Percentiles rank a stretch among this genome's conserved stretches.
phyloP scores from a whole-genome alignment of 2,888 invertebrate species.

The Idaea aversata region DNA sequence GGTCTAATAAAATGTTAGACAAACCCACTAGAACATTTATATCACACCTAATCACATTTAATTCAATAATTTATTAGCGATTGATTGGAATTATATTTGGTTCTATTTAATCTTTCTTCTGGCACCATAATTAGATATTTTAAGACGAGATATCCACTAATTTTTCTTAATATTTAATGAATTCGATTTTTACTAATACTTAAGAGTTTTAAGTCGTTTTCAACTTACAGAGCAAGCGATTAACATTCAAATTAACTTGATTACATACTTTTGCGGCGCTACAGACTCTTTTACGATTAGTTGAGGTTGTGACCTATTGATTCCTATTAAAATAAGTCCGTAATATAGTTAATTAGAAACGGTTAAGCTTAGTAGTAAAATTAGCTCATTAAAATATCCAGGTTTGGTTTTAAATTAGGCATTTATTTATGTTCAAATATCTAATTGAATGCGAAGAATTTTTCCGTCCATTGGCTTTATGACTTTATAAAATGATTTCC shows the following conservation, averaged over 20 bases:
- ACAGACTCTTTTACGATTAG: background rate
- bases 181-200: background rate
- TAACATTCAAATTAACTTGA: background rate
- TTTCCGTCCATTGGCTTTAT: too few relatives aligned
- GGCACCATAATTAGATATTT: background rate
- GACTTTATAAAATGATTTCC: too few relatives aligned
- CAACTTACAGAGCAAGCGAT: background rate
- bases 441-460: too few relatives aligned
- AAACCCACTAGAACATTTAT: background rate
- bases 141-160: background rate
- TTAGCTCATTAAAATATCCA: constrained; percentile 4
- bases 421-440: constrained; percentile 9
- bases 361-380: background rate
- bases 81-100: background rate
- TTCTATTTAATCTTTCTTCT: background rate
- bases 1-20: background rate
- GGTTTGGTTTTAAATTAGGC: constrained; percentile 11
- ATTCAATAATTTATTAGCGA: constrained; percentile 1
- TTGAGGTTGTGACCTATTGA: background rate
- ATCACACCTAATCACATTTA: background rate
- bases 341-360: background rate
- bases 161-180: background rate
- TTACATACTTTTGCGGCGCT: background rate
- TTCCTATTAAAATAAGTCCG: constrained; percentile 1
- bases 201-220: background rate